phyloP scores from a whole-genome alignment of 2,888 invertebrate species.

The Dryomyza anilis region DNA sequence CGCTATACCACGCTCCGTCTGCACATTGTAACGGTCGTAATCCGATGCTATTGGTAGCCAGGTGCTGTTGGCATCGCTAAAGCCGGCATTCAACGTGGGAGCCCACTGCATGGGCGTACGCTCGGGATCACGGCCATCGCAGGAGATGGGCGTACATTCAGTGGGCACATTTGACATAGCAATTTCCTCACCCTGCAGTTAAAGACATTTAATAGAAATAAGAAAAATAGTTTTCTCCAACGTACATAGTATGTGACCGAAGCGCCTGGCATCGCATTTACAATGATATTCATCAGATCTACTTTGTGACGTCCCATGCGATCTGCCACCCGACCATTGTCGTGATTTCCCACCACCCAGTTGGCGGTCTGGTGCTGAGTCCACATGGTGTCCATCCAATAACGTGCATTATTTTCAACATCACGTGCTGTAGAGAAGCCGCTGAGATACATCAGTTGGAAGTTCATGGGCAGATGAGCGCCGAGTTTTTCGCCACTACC shows the following conservation, averaged over 20 bases:
- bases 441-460: conserved; percentile 65
- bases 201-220: background rate
- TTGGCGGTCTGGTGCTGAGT: conserved; percentile 63
- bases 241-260: conserved; percentile 77
- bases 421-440: conserved; percentile 64
- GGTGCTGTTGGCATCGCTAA: conserved; percentile 63
- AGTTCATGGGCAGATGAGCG: conserved; percentile 71
- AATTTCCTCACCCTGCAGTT: conserved; percentile 70
- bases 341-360: conserved; percentile 77
- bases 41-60: conserved; percentile 74
- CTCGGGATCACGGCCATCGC: conserved; percentile 63
- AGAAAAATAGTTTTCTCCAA: background rate
- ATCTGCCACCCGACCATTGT: conserved; percentile 67
- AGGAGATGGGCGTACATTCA: conserved; percentile 50
- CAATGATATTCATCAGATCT: conserved; percentile 72
- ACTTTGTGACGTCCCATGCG: conserved; percentile 70
- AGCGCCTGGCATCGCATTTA: conserved; percentile 75
- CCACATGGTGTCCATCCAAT: conserved; percentile 68
- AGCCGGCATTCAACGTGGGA: conserved; percentile 63
- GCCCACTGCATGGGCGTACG: conserved; percentile 71
- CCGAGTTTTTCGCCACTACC: conserved; percentile 62
- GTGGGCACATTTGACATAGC: conserved; percentile 66
- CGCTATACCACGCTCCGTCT: conserved; percentile 62
- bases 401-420: conserved; percentile 63
- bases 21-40: conserved; percentile 66